Conservation (phyloP, 1,140 invertebrate genomes). For the Eumeta japonica region DNA sequence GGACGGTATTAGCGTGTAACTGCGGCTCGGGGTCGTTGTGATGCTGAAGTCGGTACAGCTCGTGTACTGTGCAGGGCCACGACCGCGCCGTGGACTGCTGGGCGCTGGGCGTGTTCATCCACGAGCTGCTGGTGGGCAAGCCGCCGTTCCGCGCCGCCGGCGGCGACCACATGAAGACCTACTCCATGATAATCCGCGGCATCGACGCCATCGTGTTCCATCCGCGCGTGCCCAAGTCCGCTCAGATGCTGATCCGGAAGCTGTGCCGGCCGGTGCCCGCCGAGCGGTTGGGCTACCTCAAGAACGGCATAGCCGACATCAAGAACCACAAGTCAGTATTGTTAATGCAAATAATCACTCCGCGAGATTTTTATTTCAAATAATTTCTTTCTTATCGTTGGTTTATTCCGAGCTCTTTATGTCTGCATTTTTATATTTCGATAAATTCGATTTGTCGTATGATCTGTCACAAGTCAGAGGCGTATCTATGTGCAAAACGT, state of each 20-base stretch:
- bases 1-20: no score
- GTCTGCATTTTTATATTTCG: no score
- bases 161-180: constrained; percentile 91
- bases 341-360: no score
- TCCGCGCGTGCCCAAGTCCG: constrained; percentile 73
- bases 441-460: no score
- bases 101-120: constrained; percentile 90
- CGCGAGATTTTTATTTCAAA: no score
- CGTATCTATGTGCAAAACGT: no score
- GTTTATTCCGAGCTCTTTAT: no score
- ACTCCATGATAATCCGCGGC: constrained; percentile 91
- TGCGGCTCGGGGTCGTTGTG: no score
- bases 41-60: no score
- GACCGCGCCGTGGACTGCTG: constrained; percentile 93
- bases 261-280: constrained; percentile 85
- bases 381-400: no score
- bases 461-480: no score
- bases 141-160: constrained; percentile 90
- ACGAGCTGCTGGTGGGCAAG: constrained; percentile 88
- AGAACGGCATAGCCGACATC: constrained; percentile 88
- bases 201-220: constrained; percentile 89
- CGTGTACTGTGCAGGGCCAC: constrained; percentile 81
- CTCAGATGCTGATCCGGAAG: constrained; percentile 81
- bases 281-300: constrained; percentile 90
- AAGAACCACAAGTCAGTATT: constrained; percentile 80